phyloP scores from a whole-genome alignment of 2,888 invertebrate genomes.

The Caenorhabditis sp. region DNA sequence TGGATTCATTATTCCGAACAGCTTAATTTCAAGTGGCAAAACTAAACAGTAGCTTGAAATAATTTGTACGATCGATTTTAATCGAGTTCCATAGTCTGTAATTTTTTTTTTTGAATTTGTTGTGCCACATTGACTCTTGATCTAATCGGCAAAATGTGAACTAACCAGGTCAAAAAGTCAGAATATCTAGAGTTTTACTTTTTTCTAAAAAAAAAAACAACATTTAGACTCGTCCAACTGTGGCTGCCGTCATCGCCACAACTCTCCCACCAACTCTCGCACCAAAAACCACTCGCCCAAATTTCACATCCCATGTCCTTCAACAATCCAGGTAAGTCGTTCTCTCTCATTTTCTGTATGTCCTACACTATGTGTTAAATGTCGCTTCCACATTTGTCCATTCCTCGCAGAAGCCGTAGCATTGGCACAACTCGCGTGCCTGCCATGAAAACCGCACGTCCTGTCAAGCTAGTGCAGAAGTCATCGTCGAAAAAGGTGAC shows the following conservation, averaged over 20 bases:
- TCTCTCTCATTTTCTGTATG: background rate
- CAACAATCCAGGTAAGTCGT: background rate
- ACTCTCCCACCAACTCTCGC: constrained; percentile 18
- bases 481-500: constrained; percentile 33
- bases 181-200: no score
- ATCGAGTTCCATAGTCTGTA: no score
- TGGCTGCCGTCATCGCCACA: constrained; percentile 3
- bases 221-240: background rate
- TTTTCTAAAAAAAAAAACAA: constrained; percentile 2
- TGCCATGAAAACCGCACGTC: constrained; percentile 26
- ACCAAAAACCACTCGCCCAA: constrained; percentile 26
- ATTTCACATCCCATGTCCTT: constrained; percentile 5
- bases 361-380: background rate
- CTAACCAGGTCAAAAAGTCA: no score
- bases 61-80: no score
- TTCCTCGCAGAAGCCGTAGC: constrained; percentile 24
- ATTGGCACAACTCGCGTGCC: constrained; percentile 18
- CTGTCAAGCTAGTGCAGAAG: constrained; percentile 8
- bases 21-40: no score
- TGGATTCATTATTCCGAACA: no score
- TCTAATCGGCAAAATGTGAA: no score
- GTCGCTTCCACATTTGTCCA: constrained; percentile 10
- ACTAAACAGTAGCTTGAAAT: no score
- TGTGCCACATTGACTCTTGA: no score
- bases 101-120: no score